Percentiles rank a stretch among this genome's conserved stretches.
Conservation (phyloP, 2,797 vertebrate genomes). For the Nyctalus aviator region DNA sequence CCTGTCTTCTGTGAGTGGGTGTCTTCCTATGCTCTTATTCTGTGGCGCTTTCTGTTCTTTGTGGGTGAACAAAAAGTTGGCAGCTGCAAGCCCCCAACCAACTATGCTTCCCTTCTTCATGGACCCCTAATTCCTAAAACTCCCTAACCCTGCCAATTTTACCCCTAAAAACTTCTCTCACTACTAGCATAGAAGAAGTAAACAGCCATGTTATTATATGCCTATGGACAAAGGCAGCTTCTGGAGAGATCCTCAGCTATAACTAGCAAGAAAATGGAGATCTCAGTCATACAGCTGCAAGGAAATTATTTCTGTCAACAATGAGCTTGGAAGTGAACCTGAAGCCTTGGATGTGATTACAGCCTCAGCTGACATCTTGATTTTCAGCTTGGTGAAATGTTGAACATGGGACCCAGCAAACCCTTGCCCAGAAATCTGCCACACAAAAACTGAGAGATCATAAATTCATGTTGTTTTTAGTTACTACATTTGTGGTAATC, state of each 20-base stretch:
- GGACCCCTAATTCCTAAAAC: no score
- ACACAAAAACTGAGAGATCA: background rate
- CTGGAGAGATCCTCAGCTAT: background rate
- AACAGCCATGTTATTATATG: background rate
- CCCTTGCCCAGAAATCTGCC: background rate
- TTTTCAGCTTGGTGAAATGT: background rate
- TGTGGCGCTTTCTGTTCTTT: no score
- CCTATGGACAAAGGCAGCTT: background rate
- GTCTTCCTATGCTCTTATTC: no score
- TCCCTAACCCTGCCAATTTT: no score
- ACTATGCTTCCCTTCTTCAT: no score
- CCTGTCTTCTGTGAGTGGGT: no score
- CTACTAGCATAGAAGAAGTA: background rate
- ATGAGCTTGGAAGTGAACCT: background rate
- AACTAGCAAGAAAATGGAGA: background rate
- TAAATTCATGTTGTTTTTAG: background rate
- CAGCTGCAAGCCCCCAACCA: no score
- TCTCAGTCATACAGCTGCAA: background rate
- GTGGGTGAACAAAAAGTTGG: no score
- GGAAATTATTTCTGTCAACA: background rate
- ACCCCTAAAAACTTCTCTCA: no score
- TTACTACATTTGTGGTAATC: conserved; percentile 5
- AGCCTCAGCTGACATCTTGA: background rate
- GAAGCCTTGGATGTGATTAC: background rate
- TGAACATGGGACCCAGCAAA: background rate